Conservation (phyloP, 1,140 invertebrate genomes). For the Nasonia giraulti region DNA sequence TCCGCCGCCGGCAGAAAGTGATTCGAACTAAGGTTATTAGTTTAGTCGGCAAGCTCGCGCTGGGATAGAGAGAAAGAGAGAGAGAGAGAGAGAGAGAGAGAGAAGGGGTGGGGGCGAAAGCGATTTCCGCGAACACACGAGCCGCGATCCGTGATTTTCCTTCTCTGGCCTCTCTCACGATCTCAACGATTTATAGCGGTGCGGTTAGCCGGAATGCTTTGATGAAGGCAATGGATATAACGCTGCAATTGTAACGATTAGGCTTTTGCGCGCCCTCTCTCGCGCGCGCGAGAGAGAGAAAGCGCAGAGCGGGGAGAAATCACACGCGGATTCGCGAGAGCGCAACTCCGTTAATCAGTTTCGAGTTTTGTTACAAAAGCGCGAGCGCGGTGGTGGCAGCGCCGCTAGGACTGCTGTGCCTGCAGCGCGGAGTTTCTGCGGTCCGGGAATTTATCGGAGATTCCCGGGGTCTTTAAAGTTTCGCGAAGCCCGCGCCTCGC, state of each 20-base stretch:
- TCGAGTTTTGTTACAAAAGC: conserved; percentile 40
- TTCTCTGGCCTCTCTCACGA: background rate
- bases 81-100: no score
- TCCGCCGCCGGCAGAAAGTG: conserved; percentile 40
- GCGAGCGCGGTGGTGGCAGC: background rate
- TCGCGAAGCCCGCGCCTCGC: background rate
- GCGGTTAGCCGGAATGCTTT: conserved; percentile 32
- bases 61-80: background rate
- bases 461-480: conserved; percentile 34
- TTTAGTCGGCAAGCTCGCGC: conserved; percentile 39
- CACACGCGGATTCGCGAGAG: background rate
- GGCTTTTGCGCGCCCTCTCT: background rate
- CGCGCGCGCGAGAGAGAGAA: background rate
- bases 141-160: conserved; percentile 22
- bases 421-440: background rate
- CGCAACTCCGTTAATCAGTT: conserved; percentile 41
- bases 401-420: background rate
- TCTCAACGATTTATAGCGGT: conserved; percentile 42
- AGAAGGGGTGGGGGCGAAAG: background rate
- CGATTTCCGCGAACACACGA: conserved; percentile 24
- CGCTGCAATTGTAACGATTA: conserved; percentile 36
- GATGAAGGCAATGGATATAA: conserved; percentile 39
- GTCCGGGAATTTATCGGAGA: conserved; percentile 33
- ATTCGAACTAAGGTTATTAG: conserved; percentile 53
- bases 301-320: background rate